Evolutionary conservation across 1,140 invertebrate genomes (phyloP).

Genomic region (Atta texana): DNA sequence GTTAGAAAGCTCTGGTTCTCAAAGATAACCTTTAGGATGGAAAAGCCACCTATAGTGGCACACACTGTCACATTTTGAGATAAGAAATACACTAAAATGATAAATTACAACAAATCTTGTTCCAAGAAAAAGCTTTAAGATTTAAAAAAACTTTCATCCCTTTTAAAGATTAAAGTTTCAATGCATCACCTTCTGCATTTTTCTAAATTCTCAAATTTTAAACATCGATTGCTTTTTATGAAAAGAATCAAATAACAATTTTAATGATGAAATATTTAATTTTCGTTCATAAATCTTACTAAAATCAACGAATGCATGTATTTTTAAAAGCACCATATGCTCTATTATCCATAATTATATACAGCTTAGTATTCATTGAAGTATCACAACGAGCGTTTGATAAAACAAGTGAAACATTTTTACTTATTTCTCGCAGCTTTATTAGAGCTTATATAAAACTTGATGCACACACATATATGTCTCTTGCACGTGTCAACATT

Average conservation of each 20-base stretch:
- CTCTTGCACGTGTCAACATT: conserved; percentile 1
- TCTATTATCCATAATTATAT: conserved; percentile 17
- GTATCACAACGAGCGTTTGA: not conserved
- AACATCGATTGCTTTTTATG: not conserved
- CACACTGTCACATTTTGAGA: no score
- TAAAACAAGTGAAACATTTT: not conserved
- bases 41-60: no score
- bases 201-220: not conserved
- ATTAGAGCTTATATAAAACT: conserved; percentile 10
- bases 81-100: no score
- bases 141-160: no score
- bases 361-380: not conserved
- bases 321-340: not conserved
- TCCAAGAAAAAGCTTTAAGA: no score
- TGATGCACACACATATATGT: not conserved
- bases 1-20: no score
- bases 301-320: not conserved
- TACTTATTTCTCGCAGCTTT: conserved; percentile 35
- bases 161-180: no score
- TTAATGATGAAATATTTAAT: not conserved
- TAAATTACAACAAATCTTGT: no score
- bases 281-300: not conserved
- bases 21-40: no score
- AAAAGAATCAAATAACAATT: not conserved
- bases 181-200: no score